Conservation (phyloP, 2,113 vertebrate species). For the Dascyllus trimaculatus region DNA sequence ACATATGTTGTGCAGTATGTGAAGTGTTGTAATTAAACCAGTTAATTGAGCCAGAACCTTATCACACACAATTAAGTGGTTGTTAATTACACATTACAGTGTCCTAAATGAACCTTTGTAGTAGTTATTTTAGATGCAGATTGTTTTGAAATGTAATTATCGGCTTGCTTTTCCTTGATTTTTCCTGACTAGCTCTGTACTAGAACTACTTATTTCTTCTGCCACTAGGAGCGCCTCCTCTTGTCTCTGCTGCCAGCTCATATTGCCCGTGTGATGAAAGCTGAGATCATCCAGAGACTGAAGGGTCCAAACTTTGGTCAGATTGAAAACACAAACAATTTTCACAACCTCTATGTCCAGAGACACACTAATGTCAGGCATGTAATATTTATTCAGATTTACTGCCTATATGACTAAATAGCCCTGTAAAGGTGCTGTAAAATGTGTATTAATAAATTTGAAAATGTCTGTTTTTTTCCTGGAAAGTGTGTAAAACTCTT, state of each 20-base stretch:
- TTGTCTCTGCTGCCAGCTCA: conserved; percentile 96
- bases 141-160: neutral
- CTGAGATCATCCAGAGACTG: conserved; percentile 97
- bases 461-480: no score
- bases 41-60: no score
- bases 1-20: no score
- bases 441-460: neutral
- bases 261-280: conserved; percentile 98
- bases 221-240: conserved; percentile 92
- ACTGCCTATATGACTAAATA: neutral
- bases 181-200: neutral
- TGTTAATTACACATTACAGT: no score
- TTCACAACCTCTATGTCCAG: conserved; percentile 98
- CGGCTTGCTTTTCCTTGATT: neutral
- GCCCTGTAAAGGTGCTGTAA: no score
- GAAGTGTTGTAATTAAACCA: no score
- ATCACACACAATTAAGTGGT: no score
- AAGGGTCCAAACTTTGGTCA: conserved; percentile 97
- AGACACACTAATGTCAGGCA: conserved; percentile 98
- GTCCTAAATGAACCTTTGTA: no score
- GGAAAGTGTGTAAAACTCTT: neutral
- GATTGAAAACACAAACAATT: conserved; percentile 98
- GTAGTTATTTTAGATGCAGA: no score
- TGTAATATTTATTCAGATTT: conserved; percentile 28
- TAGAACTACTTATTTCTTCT: neutral